phyloP scores from a whole-genome alignment of 2,888 invertebrate species.

The Heliothis peltigera region DNA sequence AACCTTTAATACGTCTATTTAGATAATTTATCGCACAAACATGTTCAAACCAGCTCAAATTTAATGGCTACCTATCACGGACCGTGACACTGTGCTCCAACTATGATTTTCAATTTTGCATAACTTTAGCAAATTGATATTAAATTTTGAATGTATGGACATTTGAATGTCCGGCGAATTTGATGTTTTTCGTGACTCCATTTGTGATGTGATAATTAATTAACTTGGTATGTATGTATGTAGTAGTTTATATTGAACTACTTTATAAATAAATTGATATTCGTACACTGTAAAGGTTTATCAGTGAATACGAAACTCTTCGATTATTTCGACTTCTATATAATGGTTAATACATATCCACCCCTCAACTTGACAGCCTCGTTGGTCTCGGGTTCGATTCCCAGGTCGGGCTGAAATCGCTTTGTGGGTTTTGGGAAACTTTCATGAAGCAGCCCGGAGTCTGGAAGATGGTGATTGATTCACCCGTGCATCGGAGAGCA shows the following conservation, averaged over 20 bases:
- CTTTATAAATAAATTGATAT: too few species aligned
- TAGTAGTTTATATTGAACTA: constrained; percentile 27
- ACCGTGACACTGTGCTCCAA: constrained; percentile 25
- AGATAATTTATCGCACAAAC: constrained; percentile 42
- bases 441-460: too few species aligned
- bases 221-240: constrained; percentile 27
- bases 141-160: constrained; percentile 6
- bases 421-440: too few species aligned
- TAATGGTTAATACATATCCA: too few species aligned
- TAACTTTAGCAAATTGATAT: constrained; percentile 13
- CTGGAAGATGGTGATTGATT: too few species aligned
- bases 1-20: constrained; percentile 48
- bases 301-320: too few species aligned
- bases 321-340: too few species aligned
- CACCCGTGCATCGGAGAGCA: too few species aligned
- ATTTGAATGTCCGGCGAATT: constrained; percentile 8
- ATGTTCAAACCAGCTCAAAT: constrained; percentile 47
- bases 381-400: too few species aligned
- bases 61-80: constrained; percentile 37
- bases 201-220: constrained; percentile 36
- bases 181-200: constrained; percentile 25
- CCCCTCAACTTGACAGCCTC: too few species aligned
- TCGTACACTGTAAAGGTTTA: too few species aligned
- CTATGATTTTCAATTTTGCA: constrained; percentile 9
- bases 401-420: too few species aligned